phyloP scores from a whole-genome alignment of 2,797 vertebrate species.

The Ataeniobius toweri region DNA sequence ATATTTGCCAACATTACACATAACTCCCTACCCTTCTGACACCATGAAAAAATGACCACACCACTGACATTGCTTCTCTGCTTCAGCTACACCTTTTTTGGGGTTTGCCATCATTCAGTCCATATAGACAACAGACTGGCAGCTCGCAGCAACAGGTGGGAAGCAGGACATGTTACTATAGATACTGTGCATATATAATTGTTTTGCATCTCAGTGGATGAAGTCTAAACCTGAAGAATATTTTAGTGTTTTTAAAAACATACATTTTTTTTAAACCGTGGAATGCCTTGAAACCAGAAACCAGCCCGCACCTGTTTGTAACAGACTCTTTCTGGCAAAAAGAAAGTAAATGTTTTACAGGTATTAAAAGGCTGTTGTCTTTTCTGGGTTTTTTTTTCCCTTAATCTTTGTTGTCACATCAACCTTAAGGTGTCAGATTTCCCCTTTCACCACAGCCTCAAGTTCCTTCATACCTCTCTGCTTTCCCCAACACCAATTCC shows the following conservation, averaged over 20 bases:
- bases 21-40: too few relatives aligned
- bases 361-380: neutral
- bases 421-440: constrained; percentile 32
- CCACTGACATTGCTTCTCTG: neutral
- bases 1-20: too few relatives aligned
- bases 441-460: constrained; percentile 18
- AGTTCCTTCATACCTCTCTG: constrained; percentile 10
- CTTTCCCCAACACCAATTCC: constrained; percentile 40
- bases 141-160: neutral
- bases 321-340: too few relatives aligned
- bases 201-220: neutral
- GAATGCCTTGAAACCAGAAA: neutral
- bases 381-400: neutral
- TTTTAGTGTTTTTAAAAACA: neutral
- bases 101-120: neutral
- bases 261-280: neutral
- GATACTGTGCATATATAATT: neutral
- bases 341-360: neutral
- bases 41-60: too few relatives aligned
- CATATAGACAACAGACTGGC: neutral
- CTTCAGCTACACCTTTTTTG: neutral
- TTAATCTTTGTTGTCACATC: neutral
- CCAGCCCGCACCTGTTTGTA: neutral
- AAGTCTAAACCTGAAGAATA: neutral
- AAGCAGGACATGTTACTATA: neutral